These are phyloP conservation scores for Chymomyza fuscimana DNA, from an alignment of 2,888 invertebrate genomes.

Conservation along the genomic window DNA sequence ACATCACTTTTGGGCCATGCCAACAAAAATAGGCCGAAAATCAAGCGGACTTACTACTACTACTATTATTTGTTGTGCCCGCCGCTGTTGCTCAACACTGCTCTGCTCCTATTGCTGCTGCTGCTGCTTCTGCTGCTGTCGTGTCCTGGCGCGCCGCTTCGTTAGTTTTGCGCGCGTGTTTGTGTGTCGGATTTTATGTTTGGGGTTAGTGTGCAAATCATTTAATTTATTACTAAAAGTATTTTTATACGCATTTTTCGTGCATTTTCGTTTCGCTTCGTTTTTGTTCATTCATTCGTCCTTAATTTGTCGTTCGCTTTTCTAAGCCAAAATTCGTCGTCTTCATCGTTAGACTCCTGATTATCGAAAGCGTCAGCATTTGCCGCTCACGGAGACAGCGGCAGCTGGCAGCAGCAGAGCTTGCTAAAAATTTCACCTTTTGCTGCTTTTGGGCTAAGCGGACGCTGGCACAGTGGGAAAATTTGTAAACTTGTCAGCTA, in stretches of 20 bases:
- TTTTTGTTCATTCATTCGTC: conserved; percentile 40
- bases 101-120: not conserved
- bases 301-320: conserved; percentile 68
- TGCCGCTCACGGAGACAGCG: conserved; percentile 15
- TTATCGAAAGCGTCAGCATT: conserved; percentile 52
- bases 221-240: conserved; percentile 71
- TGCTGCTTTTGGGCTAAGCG: conserved; percentile 36
- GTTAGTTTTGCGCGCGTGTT: conserved; percentile 74
- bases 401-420: conserved; percentile 26
- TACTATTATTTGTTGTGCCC: conserved; percentile 55
- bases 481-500: too few species aligned
- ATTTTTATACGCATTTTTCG: conserved; percentile 65
- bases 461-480: conserved; percentile 13
- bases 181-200: conserved; percentile 28
- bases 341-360: conserved; percentile 54
- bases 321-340: conserved; percentile 44
- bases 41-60: conserved; percentile 58
- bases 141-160: conserved; percentile 55
- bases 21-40: conserved; percentile 58
- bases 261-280: conserved; percentile 53
- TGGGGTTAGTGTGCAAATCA: conserved; percentile 68
- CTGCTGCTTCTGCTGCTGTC: not conserved
- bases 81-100: conserved; percentile 20
- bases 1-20: not conserved
- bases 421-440: conserved; percentile 63